Percentiles rank a stretch among this genome's conserved stretches.
phyloP scores from a whole-genome alignment of 2,113 vertebrate species.

The Myanophis thanlyinensis region DNA sequence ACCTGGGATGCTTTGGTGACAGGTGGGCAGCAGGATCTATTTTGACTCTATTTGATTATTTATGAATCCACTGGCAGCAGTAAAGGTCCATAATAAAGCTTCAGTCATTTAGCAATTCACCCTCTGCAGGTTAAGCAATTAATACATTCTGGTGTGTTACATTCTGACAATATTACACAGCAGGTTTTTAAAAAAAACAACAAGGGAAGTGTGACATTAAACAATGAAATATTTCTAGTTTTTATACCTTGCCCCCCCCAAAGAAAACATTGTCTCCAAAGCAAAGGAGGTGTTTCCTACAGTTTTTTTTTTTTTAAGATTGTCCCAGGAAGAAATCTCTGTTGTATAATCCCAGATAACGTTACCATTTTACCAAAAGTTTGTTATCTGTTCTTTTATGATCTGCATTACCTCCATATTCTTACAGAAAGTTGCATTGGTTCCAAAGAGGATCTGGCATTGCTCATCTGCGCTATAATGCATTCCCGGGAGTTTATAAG shows the following conservation, averaged over 20 bases:
- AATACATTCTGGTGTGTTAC: not conserved
- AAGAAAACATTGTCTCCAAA: not conserved
- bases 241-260: not conserved
- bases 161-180: not conserved
- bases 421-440: constrained; percentile 94
- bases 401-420: constrained; percentile 89
- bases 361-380: not conserved
- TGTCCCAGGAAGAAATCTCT: not conserved
- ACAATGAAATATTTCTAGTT: not conserved
- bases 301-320: not conserved
- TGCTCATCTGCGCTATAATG: constrained; percentile 95
- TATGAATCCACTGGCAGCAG: not conserved
- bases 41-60: not conserved
- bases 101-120: not conserved
- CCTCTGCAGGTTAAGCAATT: not conserved
- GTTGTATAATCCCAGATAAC: not conserved
- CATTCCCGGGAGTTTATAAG: constrained; percentile 94
- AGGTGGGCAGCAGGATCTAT: not conserved
- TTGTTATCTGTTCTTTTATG: not conserved
- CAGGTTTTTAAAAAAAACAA: not conserved
- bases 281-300: not conserved
- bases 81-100: not conserved
- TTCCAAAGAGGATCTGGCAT: constrained; percentile 97
- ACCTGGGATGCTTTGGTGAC: not conserved
- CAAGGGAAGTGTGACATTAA: not conserved